Evolutionary conservation across 2,888 invertebrate species (phyloP), one percentile per base, ranked within the genome.

Genomic region (Yponomeuta sedellus): DNA sequence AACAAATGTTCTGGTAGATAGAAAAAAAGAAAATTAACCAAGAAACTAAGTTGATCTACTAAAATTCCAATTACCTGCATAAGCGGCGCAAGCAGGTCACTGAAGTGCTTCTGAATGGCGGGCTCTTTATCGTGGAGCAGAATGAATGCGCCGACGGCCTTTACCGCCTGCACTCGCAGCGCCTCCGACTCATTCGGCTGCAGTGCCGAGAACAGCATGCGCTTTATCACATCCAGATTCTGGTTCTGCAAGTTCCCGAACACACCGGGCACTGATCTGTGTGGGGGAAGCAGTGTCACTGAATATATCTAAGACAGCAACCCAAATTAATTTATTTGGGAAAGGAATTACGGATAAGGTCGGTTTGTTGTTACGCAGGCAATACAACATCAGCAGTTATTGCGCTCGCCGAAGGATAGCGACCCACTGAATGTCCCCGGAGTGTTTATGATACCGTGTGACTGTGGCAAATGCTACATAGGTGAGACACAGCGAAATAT

Each of bases 211-310:
- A 95, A 93, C 74, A 99, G 85, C 98, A 99, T 98, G 84, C 97
- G 97, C 81, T 98, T 98, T 75, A 99, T 99, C 52, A 98, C 93
- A 75, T 96, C 96, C 71, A 99, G 85, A 85, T 98, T 98, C 79
- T 97, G 96, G 70, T 94, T 93, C 82, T 99, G 98, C 79, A 97
- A 96, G 82, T 97, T 97, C 57, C 99, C 99, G 92, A 99, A 99
- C 66, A 99, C 96, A 56, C 98, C 97, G 28, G 99, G 99, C 52
- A 99, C 98, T 74, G 97, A 94, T 71, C 96, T 96, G 83, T 70
- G 25, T 82, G 70, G 59, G 10, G 12, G n/a, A 20, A 1, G 11
- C 20, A 6, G 4, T 56, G 16, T 56, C 16, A 69, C n/a, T 61
- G 16, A 52, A 52, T 12, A 16, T 4, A 3, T 52, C 4, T 52